phyloP scores from a whole-genome alignment of 2,888 invertebrate species.

The Polyommatus iphigenia region DNA sequence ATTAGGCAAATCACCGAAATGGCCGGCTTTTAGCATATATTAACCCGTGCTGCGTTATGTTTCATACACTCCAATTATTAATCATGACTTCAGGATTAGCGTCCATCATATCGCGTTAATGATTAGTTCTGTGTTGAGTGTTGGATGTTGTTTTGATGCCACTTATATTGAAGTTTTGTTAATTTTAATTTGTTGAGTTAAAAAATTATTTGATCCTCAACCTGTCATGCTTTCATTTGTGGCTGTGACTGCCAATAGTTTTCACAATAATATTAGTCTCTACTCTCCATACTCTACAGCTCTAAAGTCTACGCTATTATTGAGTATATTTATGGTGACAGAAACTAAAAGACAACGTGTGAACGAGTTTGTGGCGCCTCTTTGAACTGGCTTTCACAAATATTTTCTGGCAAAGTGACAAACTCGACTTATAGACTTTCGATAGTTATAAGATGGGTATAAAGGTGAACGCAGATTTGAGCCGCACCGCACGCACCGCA shows the following conservation, averaged over 20 bases:
- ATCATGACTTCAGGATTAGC: neutral
- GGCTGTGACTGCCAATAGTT: too few relatives aligned
- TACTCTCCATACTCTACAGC: too few relatives aligned
- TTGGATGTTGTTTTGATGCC: too few relatives aligned
- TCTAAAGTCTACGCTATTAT: neutral
- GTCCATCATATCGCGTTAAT: neutral
- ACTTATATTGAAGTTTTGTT: too few relatives aligned
- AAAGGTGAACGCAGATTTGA: too few relatives aligned
- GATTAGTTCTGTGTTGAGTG: too few relatives aligned
- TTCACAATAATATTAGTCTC: too few relatives aligned
- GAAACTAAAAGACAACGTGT: conserved; percentile 45
- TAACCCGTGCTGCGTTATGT: neutral
- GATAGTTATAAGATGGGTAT: neutral
- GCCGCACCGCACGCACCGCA: too few relatives aligned
- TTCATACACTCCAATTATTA: neutral
- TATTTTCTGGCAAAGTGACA: conserved; percentile 49
- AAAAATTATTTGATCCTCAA: too few relatives aligned
- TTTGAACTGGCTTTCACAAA: conserved; percentile 58
- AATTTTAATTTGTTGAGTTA: too few relatives aligned
- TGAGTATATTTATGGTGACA: conserved; percentile 32
- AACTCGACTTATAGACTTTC: conserved; percentile 17
- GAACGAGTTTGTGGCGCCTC: conserved; percentile 50
- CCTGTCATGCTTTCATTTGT: too few relatives aligned
- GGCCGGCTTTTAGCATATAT: conserved; percentile 19
- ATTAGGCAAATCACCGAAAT: conserved; percentile 15